A percentile compares a stretch with the other conserved stretches of the same genome.
These are phyloP conservation scores for Serilophus lunatus DNA, from an alignment of 2,113 vertebrate genomes.

Conservation along the genomic window DNA sequence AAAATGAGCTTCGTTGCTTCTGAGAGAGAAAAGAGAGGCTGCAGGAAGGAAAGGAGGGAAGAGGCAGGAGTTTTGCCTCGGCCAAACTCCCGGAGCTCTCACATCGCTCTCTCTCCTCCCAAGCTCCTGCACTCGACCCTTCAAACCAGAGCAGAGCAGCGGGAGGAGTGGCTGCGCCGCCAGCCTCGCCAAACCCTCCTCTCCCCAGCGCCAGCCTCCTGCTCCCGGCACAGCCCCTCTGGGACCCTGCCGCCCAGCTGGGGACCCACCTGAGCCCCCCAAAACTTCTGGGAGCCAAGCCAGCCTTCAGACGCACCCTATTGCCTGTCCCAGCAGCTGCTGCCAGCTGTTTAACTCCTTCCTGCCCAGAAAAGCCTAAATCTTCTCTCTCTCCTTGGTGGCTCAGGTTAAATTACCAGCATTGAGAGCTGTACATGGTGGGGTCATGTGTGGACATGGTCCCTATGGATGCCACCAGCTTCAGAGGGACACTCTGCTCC, in stretches of 20 bases:
- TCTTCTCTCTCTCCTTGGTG: not conserved
- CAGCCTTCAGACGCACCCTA: not conserved
- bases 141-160: constrained; percentile 19
- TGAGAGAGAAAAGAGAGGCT: not conserved
- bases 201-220: not conserved
- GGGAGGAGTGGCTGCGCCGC: constrained; percentile 55
- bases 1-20: accelerated
- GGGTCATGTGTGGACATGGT: accelerated
- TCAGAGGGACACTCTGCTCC: not conserved
- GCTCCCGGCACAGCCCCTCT: not conserved
- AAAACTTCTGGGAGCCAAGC: not conserved
- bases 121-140: constrained; percentile 17
- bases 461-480: not conserved
- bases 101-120: constrained; percentile 68
- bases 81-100: constrained; percentile 40
- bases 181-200: not conserved
- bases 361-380: not conserved
- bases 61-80: constrained; percentile 35
- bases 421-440: accelerated
- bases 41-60: not conserved
- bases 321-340: not conserved
- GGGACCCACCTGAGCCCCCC: not conserved
- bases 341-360: constrained; percentile 25
- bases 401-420: not conserved
- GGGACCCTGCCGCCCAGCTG: not conserved